Conservation (phyloP, 2,113 vertebrate species). For the Ramphastos sulfuratus region DNA sequence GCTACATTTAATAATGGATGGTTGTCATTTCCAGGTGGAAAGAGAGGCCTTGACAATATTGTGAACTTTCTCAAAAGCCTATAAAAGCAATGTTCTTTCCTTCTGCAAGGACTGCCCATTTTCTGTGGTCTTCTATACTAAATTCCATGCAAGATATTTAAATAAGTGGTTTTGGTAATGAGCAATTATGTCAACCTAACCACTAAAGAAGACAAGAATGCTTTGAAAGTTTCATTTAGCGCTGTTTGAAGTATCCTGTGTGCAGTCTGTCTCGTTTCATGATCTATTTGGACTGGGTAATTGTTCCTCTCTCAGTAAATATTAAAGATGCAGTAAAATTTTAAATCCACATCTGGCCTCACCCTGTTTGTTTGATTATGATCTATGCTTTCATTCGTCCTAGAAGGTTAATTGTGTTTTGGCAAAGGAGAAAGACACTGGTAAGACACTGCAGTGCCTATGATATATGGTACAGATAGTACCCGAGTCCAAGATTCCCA, state of each 20-base stretch:
- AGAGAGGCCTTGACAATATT: slow-evolving; percentile 61
- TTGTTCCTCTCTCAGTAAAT: neutral
- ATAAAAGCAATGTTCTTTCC: neutral
- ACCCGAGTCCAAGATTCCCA: neutral
- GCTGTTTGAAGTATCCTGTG: neutral
- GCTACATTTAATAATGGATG: slow-evolving; percentile 47
- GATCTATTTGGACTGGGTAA: neutral
- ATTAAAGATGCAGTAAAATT: neutral
- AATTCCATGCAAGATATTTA: neutral
- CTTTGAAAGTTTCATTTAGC: neutral
- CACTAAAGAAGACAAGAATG: neutral
- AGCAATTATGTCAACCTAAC: neutral
- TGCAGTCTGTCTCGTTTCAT: neutral
- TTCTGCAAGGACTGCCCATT: neutral
- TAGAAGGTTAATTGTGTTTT: neutral
- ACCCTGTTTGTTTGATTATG: neutral
- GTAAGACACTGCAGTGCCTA: neutral
- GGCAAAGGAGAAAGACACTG: neutral
- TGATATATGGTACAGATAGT: accelerated
- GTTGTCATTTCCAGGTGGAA: slow-evolving; percentile 73
- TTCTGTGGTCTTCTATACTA: neutral
- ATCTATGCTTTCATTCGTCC: neutral
- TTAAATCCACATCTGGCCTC: neutral
- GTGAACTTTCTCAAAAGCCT: slow-evolving; percentile 75
- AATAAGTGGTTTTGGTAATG: neutral